These are phyloP conservation scores for Pilophorus perplexus DNA, from an alignment of 2,888 invertebrate species.

Conservation along the genomic window DNA sequence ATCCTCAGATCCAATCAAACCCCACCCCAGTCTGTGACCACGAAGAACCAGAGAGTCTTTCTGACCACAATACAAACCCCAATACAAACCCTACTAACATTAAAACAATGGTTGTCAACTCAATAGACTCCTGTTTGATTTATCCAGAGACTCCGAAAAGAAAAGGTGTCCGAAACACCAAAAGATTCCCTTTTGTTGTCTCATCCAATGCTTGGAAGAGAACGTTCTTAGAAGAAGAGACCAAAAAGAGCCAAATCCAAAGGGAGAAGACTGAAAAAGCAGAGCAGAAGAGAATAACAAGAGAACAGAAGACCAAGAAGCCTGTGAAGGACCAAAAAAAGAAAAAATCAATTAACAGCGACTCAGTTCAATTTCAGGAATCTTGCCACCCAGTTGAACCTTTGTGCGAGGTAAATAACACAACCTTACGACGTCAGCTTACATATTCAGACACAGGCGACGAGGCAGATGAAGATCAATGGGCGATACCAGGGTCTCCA, in stretches of 20 bases:
- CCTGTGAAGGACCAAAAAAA: neutral
- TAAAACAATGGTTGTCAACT: constrained; percentile 6
- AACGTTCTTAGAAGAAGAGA: constrained; percentile 6
- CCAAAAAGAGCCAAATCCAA: neutral
- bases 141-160: neutral
- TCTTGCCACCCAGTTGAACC: neutral
- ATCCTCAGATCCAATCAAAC: too few relatives aligned
- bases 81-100: neutral
- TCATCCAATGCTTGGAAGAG: neutral
- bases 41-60: neutral
- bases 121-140: constrained; percentile 1
- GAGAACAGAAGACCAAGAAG: neutral
- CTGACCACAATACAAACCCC: neutral
- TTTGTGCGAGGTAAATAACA: neutral
- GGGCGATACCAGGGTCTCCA: neutral
- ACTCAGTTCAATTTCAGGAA: neutral
- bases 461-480: neutral
- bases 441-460: neutral
- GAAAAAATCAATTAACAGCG: neutral
- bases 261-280: neutral
- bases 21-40: too few relatives aligned
- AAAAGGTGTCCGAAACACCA: constrained; percentile 7
- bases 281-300: constrained; percentile 7
- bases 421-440: neutral
- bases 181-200: constrained; percentile 4